phyloP scores from a whole-genome alignment of 2,888 invertebrate species.

The Drosophila emarginata region DNA sequence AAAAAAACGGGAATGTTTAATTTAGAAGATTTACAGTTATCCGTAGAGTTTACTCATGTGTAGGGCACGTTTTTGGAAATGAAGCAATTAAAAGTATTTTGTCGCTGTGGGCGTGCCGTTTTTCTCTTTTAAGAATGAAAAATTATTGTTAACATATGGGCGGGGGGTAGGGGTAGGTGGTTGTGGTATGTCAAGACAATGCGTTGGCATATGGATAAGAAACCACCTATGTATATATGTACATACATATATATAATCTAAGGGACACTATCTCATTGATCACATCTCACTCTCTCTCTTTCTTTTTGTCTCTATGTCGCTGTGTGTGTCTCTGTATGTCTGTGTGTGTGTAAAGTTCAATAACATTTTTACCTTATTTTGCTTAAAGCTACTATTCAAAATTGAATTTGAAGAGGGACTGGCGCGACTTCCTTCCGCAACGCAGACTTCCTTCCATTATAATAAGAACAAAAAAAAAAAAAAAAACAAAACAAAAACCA shows the following conservation, averaged over 20 bases:
- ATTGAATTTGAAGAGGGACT: slow-evolving; percentile 45
- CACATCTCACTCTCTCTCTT: not conserved
- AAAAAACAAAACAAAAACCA: slow-evolving; percentile 22
- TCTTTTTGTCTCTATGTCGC: not conserved
- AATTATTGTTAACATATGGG: slow-evolving; percentile 10
- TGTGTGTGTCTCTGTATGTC: not conserved
- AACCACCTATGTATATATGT: no score
- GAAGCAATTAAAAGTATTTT: slow-evolving; percentile 40
- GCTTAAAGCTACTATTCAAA: slow-evolving; percentile 34
- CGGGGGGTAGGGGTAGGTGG: not conserved
- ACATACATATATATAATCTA: not conserved
- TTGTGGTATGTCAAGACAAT: not conserved
- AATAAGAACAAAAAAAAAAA: slow-evolving; percentile 10
- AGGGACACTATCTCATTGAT: not conserved
- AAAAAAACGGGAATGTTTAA: no score
- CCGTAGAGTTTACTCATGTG: slow-evolving; percentile 14
- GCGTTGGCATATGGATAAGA: not conserved
- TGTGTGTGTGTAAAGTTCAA: slow-evolving; percentile 51
- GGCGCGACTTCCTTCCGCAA: slow-evolving; percentile 66
- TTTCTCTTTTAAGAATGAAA: not conserved
- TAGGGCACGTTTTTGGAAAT: slow-evolving; percentile 28
- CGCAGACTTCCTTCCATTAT: slow-evolving; percentile 48
- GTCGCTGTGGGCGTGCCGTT: not conserved
- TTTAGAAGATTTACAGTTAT: slow-evolving; percentile 8
- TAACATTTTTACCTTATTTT: slow-evolving; percentile 59